Evolutionary conservation across 30 jellyfish, hydroid and myxozoan genomes (phyloP).

Genomic region (Cassiopea andromeda): DNA sequence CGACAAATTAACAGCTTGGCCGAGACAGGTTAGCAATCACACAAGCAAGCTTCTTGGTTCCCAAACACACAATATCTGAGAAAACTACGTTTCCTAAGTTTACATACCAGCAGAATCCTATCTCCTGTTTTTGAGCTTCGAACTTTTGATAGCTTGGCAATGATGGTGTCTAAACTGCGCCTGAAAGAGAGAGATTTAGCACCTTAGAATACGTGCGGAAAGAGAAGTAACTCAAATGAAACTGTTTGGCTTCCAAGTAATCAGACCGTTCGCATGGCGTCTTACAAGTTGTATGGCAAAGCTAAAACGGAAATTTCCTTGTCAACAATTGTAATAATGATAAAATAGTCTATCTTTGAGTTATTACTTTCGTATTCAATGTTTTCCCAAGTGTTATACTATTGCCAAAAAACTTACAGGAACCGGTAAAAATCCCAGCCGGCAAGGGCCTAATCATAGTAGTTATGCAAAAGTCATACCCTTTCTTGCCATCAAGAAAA

Average conservation of each 20-base stretch:
- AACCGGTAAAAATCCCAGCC: slow-evolving; percentile 37
- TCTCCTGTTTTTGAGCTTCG: slow-evolving; percentile 63
- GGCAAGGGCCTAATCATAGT: slow-evolving; percentile 18
- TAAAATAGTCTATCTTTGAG: background rate
- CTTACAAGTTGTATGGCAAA: slow-evolving; percentile 15
- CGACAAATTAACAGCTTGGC: slow-evolving; percentile 57
- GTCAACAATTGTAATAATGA: background rate
- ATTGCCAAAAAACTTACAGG: background rate
- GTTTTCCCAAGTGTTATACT: background rate
- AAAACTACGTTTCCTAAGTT: background rate
- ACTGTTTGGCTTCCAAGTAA: slow-evolving; percentile 64
- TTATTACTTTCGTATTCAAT: background rate
- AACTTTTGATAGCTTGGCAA: slow-evolving; percentile 82
- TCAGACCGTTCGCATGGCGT: slow-evolving; percentile 5
- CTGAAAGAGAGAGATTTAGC: slow-evolving; percentile 23
- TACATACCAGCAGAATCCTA: slow-evolving; percentile 83
- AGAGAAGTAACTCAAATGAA: background rate
- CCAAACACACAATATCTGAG: slow-evolving; percentile 18
- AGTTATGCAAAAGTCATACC: slow-evolving; percentile 46
- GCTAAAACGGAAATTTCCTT: background rate
- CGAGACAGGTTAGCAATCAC: slow-evolving; percentile 38
- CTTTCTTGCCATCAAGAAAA: slow-evolving; percentile 77
- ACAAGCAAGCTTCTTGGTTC: slow-evolving; percentile 15
- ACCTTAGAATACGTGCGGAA: slow-evolving; percentile 31
- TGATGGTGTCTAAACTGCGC: slow-evolving; percentile 81